Conservation (phyloP, 2,888 invertebrate species). For the Drosophila limbata region DNA sequence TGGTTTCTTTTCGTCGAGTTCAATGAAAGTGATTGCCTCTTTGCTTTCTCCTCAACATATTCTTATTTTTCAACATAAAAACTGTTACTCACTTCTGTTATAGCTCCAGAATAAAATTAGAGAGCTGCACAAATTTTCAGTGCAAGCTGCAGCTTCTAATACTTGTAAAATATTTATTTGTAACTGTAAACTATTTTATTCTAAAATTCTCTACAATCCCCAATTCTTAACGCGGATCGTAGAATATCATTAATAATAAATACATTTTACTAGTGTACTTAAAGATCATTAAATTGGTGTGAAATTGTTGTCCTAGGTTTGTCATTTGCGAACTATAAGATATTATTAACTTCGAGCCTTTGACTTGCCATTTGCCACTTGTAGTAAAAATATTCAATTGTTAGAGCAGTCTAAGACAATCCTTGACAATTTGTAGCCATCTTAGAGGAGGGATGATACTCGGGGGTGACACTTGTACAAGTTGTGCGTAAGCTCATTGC, state of each 20-base stretch:
- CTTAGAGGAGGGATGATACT: not conserved
- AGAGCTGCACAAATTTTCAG: not conserved
- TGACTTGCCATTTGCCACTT: constrained; percentile 8
- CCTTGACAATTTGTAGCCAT: constrained; percentile 1
- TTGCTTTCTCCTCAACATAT: not conserved
- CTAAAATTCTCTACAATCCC: too few species aligned
- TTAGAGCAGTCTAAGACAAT: constrained; percentile 20
- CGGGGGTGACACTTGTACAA: constrained; percentile 51
- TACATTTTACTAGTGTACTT: too few species aligned
- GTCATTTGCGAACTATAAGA: constrained; percentile 3
- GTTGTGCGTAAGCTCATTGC: constrained; percentile 52
- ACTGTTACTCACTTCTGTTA: not conserved
- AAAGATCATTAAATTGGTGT: too few species aligned
- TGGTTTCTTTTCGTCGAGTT: not conserved
- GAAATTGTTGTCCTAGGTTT: too few species aligned
- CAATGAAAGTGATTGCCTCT: not conserved
- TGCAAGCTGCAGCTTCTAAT: not conserved
- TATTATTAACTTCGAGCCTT: constrained; percentile 31
- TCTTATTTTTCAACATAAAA: not conserved
- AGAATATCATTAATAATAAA: too few species aligned
- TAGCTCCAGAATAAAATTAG: not conserved
- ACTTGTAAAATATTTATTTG: too few species aligned
- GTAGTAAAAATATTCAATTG: constrained; percentile 35
- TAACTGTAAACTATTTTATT: too few species aligned
- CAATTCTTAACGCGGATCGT: too few species aligned